Evolutionary conservation across 2,888 invertebrate species (phyloP).

Genomic region (Scaeva pyrastri): DNA sequence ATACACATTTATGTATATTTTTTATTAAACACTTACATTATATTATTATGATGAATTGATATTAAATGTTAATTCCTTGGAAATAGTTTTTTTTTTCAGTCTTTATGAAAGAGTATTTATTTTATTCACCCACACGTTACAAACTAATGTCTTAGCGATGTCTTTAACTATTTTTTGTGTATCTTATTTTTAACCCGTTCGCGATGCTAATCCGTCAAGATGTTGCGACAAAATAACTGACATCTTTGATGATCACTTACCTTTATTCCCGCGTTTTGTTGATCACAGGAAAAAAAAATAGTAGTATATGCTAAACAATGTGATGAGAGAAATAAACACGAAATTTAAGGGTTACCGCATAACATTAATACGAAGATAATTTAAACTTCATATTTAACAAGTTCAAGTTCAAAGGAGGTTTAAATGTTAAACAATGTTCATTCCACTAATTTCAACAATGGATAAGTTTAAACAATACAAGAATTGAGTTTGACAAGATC

Average conservation of each 20-base stretch:
- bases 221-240: conserved; percentile 67
- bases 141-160: background rate
- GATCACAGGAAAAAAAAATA: background rate
- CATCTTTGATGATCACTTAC: conserved; percentile 47
- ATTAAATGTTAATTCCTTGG: conserved; percentile 15
- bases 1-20: background rate
- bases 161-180: background rate
- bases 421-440: too few relatives aligned
- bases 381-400: too few relatives aligned
- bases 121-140: conserved; percentile 26
- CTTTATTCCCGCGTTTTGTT: conserved; percentile 60
- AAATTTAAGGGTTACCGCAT: background rate
- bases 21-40: conserved; percentile 58
- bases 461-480: too few relatives aligned
- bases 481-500: too few relatives aligned
- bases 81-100: conserved; percentile 17
- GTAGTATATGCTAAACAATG: background rate
- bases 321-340: background rate
- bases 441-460: too few relatives aligned
- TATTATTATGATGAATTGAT: conserved; percentile 27
- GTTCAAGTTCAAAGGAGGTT: too few relatives aligned
- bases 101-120: conserved; percentile 3
- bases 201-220: conserved; percentile 73
- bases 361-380: too few relatives aligned
- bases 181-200: conserved; percentile 35